Evolutionary conservation across 2,888 invertebrate species (phyloP).

Genomic region (Dysmachus trigonus): DNA sequence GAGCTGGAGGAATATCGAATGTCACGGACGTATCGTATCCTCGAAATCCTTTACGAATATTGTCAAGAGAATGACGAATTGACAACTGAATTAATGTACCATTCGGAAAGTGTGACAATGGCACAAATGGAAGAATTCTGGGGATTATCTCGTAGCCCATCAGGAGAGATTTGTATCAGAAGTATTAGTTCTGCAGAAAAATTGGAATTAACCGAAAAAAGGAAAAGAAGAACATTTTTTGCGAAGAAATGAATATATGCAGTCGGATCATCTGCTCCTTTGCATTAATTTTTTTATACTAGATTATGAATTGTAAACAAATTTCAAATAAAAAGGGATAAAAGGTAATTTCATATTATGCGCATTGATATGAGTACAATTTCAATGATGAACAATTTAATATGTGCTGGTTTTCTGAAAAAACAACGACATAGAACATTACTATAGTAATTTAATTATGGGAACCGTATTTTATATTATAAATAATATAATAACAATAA

Average conservation of each 20-base stretch:
- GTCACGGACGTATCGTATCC: background rate
- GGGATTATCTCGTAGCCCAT: constrained; percentile 3
- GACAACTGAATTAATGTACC: constrained; percentile 33
- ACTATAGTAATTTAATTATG: too few relatives aligned
- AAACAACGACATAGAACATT: too few relatives aligned
- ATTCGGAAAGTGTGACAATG: background rate
- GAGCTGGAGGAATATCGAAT: constrained; percentile 10
- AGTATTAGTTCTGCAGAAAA: background rate
- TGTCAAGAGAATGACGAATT: constrained; percentile 30
- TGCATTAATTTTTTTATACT: background rate
- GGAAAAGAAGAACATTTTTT: background rate
- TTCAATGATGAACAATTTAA: too few relatives aligned
- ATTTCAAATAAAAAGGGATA: background rate
- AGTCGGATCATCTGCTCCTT: background rate
- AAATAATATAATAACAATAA: too few relatives aligned
- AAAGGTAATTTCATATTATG: background rate
- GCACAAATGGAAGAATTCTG: background rate
- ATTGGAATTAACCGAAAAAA: background rate
- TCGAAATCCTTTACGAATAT: constrained; percentile 13
- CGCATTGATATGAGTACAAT: too few relatives aligned
- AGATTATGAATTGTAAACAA: too few relatives aligned
- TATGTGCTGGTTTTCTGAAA: too few relatives aligned
- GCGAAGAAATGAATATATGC: background rate
- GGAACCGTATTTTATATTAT: too few relatives aligned
- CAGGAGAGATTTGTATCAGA: background rate